Base-by-base conservation (phyloP, 2,113 vertebrate species). In the Craseonycteris thonglongyai region DNA sequence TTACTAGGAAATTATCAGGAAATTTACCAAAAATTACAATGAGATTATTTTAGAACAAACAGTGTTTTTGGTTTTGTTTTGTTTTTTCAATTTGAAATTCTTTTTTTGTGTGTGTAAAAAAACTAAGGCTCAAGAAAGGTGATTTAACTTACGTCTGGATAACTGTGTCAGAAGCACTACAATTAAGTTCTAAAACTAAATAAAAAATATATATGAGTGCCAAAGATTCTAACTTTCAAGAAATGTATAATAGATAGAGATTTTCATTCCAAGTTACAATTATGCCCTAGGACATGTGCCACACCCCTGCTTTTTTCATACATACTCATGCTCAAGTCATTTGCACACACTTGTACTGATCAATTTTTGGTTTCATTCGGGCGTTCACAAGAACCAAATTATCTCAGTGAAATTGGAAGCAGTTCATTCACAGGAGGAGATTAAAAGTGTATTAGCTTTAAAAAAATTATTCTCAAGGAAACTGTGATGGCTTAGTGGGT, bases 81-180 rank as follows among this genome's bases (percentile, higher is more conserved):
- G n/a, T n/a, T 66, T 90, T 15, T 58, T 15, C 13, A 47, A 38
- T 56, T 78, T 71, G 28, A 88, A 91, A 87, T 68, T 6, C 16
- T n/a, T 88, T 71, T 18, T 81, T 89, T 35, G n/a, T 81, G 38
- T 38, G 1, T 28, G 49, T 90, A 30, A 90, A 91, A 54, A 80
- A 91, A 72, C 15, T 71, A 35, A 88, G 7, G 11, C 12, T 81
- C 10, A 72, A 7, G 15, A 13, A 65, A 92, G 8, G 13, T 63
- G 24, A 88, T 19, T 59, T 40, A 71, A 96, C 81, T 92, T 88
- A 38, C 42, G 13, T n/a, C 28, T 84, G 35, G 24, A 47, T 59
- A 51, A 45, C 1, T 79, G 40, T 83, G 45, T 58, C n/a, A 88
- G 21, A 28, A 66, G 5, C 71, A 42, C 35, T 49, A 22, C 15